These are phyloP conservation scores for Beris morrisii DNA, from an alignment of 2,888 invertebrate genomes.

Conservation along the genomic window DNA sequence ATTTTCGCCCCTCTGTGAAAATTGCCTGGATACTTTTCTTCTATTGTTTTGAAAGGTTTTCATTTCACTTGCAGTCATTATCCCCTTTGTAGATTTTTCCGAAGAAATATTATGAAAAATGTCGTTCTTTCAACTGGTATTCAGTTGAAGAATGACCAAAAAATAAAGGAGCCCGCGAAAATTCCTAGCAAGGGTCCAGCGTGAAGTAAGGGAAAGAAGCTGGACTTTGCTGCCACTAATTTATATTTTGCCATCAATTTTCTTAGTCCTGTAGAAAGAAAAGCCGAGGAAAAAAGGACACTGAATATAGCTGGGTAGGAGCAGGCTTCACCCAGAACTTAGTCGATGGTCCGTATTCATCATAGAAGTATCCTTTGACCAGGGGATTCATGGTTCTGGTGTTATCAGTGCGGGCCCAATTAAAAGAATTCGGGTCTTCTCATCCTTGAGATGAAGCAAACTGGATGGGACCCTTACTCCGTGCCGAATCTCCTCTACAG, in stretches of 20 bases:
- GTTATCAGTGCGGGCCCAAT: slow-evolving; percentile 34
- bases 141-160: neutral
- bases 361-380: slow-evolving; percentile 28
- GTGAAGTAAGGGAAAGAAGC: slow-evolving; percentile 9
- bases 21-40: slow-evolving; percentile 25
- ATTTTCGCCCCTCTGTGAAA: slow-evolving; percentile 16
- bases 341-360: neutral
- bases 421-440: slow-evolving; percentile 28
- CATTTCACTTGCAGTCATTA: slow-evolving; percentile 33
- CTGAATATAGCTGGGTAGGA: neutral
- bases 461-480: neutral
- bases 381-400: neutral
- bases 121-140: neutral
- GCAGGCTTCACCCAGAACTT: neutral
- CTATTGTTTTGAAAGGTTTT: slow-evolving; percentile 31
- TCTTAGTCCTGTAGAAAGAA: slow-evolving; percentile 9
- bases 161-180: slow-evolving; percentile 24
- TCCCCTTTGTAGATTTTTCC: slow-evolving; percentile 25
- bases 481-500: slow-evolving; percentile 1
- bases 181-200: slow-evolving; percentile 14
- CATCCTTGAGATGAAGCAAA: slow-evolving; percentile 23
- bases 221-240: slow-evolving; percentile 22
- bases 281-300: neutral
- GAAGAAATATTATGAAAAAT: slow-evolving; percentile 25
- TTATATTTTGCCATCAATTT: slow-evolving; percentile 32